Conservation (phyloP, 2,797 vertebrate species). For the Taeniopygia guttata region DNA sequence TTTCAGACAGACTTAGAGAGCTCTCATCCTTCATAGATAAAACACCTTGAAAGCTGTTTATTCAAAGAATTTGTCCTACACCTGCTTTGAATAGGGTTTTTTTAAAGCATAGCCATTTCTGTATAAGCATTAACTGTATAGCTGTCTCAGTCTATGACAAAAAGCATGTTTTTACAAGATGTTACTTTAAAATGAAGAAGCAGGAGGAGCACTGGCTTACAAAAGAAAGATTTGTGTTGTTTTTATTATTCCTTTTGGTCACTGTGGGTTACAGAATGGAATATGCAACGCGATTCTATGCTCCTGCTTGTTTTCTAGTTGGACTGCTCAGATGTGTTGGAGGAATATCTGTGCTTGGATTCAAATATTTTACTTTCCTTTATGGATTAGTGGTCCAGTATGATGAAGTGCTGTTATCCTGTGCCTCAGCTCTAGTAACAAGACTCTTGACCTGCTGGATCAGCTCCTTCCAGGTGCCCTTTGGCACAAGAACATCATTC, state of each 20-base stretch:
- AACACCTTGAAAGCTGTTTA: not conserved
- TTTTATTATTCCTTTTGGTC: not conserved
- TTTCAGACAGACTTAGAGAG: not conserved
- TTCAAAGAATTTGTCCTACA: not conserved
- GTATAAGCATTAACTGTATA: not conserved
- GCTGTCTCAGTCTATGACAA: not conserved
- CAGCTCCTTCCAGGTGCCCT: constrained; percentile 24
- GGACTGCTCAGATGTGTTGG: not conserved
- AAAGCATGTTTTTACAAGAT: not conserved
- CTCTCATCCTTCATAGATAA: not conserved
- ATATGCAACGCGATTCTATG: not conserved
- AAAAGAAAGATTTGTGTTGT: not conserved
- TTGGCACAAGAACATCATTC: not conserved
- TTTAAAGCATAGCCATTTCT: not conserved
- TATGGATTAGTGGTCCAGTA: not conserved
- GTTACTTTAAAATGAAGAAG: not conserved
- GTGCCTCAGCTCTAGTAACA: not conserved
- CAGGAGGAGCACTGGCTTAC: not conserved
- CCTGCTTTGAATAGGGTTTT: not conserved
- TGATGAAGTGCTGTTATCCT: not conserved
- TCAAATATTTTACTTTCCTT: not conserved
- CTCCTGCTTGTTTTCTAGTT: not conserved
- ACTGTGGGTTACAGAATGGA: not conserved
- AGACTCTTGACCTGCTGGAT: not conserved
- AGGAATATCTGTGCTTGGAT: not conserved